A percentile compares a stretch with the other conserved stretches of the same genome.
These are phyloP conservation scores for Drosophila auraria DNA, from an alignment of 1,140 invertebrate genomes.

Conservation along the genomic window DNA sequence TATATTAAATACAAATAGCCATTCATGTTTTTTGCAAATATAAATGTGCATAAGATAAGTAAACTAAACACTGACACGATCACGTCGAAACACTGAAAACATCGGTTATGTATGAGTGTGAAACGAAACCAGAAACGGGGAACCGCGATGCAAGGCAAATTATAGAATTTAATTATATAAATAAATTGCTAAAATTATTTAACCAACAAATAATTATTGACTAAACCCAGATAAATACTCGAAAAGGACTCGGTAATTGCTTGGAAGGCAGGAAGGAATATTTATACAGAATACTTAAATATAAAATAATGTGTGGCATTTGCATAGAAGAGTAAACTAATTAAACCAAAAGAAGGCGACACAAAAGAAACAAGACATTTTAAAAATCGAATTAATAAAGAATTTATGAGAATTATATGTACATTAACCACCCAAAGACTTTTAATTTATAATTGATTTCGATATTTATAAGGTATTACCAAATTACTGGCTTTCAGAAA, in stretches of 20 bases:
- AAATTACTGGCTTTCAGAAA: too few relatives aligned
- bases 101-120: slow-evolving; percentile 49
- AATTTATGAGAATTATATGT: slow-evolving; percentile 84
- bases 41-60: slow-evolving; percentile 79
- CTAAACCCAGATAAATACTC: slow-evolving; percentile 61
- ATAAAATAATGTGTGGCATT: slow-evolving; percentile 64
- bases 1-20: slow-evolving; percentile 73
- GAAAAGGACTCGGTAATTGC: slow-evolving; percentile 48
- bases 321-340: slow-evolving; percentile 79
- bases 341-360: slow-evolving; percentile 60
- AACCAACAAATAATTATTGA: slow-evolving; percentile 66
- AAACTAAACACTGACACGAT: slow-evolving; percentile 38
- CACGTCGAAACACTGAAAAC: slow-evolving; percentile 32
- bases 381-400: slow-evolving; percentile 84
- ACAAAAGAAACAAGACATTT: slow-evolving; percentile 69
- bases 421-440: slow-evolving; percentile 49
- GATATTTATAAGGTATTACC: too few relatives aligned
- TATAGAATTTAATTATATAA: slow-evolving; percentile 83
- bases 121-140: slow-evolving; percentile 15
- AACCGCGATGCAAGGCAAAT: slow-evolving; percentile 72
- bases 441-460: neutral
- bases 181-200: slow-evolving; percentile 76
- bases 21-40: slow-evolving; percentile 82
- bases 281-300: slow-evolving; percentile 74
- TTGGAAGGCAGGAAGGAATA: slow-evolving; percentile 37